A percentile compares a stretch with the other conserved stretches of the same genome.
Conservation (phyloP, 1,140 invertebrate species). For the Lordiphosa mommai region DNA sequence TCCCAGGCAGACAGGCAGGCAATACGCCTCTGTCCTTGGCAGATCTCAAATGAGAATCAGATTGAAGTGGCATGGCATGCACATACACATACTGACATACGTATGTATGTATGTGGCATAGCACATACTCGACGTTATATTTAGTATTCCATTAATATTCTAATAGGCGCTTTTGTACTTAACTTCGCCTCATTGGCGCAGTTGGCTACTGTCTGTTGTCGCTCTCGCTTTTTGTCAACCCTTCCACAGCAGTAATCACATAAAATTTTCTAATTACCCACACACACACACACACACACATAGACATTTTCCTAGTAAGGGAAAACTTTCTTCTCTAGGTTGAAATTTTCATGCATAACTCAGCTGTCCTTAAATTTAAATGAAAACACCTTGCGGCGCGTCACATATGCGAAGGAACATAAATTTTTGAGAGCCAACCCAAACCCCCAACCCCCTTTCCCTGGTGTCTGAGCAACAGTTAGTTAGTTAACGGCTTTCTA, state of each 20-base stretch:
- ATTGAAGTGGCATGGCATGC: background rate
- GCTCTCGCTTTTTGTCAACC: constrained; percentile 34
- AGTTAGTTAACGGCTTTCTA: constrained; percentile 52
- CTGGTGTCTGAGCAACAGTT: constrained; percentile 54
- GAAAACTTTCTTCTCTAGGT: constrained; percentile 32
- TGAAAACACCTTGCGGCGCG: constrained; percentile 51
- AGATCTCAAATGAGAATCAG: background rate
- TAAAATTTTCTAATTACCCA: constrained; percentile 77
- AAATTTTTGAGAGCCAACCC: constrained; percentile 49
- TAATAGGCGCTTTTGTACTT: constrained; percentile 76
- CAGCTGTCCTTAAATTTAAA: constrained; percentile 63
- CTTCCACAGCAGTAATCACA: constrained; percentile 55
- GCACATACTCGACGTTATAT: constrained; percentile 37
- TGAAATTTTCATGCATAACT: constrained; percentile 66
- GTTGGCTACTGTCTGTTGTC: constrained; percentile 32
- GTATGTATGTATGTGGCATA: background rate
- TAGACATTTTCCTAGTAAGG: background rate
- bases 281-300: constrained; percentile 25
- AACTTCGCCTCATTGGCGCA: constrained; percentile 57
- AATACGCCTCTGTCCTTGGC: too few species aligned
- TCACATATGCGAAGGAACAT: constrained; percentile 44
- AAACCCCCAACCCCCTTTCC: background rate
- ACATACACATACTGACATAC: too few species aligned
- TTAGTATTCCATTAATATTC: constrained; percentile 79
- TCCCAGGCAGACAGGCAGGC: too few species aligned